These are phyloP conservation scores for Oxystoma pomonae DNA, from an alignment of 2,888 invertebrate genomes.

Conservation along the genomic window DNA sequence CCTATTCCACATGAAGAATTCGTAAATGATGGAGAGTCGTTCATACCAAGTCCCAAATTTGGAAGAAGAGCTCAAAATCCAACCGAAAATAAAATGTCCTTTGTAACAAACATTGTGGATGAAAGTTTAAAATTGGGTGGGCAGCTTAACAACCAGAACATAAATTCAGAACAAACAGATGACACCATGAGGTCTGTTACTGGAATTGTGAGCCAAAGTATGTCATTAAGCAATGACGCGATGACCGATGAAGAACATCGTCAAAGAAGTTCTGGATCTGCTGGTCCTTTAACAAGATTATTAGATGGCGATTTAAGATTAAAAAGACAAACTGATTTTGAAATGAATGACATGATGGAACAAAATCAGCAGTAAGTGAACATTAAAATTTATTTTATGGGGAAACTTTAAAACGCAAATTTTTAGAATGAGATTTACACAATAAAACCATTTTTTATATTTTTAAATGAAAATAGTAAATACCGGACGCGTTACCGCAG, in stretches of 20 bases:
- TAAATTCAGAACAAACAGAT: neutral
- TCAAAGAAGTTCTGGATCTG: neutral
- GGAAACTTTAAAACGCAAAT: too few relatives aligned
- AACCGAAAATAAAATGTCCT: neutral
- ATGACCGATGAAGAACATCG: neutral
- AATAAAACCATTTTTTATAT: too few relatives aligned
- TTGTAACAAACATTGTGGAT: constrained; percentile 8
- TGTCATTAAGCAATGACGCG: neutral
- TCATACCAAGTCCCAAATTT: neutral
- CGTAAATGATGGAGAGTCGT: neutral
- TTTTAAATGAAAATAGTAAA: too few relatives aligned
- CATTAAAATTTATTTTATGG: too few relatives aligned
- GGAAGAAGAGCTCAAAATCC: neutral
- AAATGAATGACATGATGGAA: too few relatives aligned
- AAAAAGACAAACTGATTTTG: neutral
- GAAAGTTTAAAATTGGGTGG: neutral
- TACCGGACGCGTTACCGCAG: too few relatives aligned
- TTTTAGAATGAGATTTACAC: too few relatives aligned
- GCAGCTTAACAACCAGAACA: neutral
- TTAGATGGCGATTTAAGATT: neutral
- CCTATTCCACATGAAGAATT: neutral
- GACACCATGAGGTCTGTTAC: neutral
- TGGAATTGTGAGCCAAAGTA: neutral
- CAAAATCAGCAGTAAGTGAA: neutral
- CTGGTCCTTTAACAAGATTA: neutral